These are phyloP conservation scores for Cerastis rubricosa DNA, from an alignment of 2,888 invertebrate species.

Conservation along the genomic window DNA sequence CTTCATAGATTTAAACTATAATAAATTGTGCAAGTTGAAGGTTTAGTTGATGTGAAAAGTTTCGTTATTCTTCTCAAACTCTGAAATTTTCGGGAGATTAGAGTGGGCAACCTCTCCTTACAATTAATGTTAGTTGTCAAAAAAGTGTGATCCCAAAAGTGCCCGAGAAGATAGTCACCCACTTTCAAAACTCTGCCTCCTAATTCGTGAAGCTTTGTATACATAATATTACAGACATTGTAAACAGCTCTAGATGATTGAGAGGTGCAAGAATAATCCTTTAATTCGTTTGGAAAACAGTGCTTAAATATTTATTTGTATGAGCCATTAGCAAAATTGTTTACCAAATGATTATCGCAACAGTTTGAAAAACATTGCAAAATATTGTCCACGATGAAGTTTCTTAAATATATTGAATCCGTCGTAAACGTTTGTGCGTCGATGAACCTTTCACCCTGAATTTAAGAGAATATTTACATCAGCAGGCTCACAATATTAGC, in stretches of 20 bases:
- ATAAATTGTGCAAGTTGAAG: neutral
- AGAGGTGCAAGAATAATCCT: slow-evolving; percentile 3
- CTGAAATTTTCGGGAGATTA: neutral
- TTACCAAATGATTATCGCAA: neutral
- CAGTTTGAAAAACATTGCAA: neutral
- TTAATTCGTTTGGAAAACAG: slow-evolving; percentile 8
- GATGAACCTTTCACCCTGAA: neutral
- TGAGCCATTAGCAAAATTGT: slow-evolving; percentile 14
- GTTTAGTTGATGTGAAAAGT: neutral
- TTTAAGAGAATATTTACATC: neutral
- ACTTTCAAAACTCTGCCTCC: neutral
- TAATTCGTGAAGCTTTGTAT: neutral
- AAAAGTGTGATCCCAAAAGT: neutral
- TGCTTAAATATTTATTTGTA: neutral
- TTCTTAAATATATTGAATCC: neutral
- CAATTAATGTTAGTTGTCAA: neutral
- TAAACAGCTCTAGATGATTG: neutral
- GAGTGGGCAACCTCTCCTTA: neutral
- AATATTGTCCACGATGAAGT: neutral
- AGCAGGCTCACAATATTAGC: neutral
- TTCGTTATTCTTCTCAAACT: neutral
- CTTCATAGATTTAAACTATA: neutral
- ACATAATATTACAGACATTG: neutral
- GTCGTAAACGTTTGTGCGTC: neutral
- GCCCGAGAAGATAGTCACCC: neutral